Conservation (phyloP, 2,113 vertebrate species). For the Stegostoma tigrinum region DNA sequence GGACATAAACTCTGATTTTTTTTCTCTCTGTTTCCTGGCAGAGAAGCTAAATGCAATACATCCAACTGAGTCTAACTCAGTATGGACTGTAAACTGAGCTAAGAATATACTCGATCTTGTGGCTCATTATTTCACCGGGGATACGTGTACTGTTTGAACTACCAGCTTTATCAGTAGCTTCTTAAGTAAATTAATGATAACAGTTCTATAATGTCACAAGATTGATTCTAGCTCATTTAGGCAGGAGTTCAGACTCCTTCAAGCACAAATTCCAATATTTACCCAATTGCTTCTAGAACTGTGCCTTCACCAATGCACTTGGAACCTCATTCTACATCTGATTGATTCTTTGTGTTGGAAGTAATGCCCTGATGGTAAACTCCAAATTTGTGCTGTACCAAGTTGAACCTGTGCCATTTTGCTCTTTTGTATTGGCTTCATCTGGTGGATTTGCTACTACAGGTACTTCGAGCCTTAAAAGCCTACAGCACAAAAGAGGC, state of each 20-base stretch:
- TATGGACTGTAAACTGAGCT: background rate
- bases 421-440: background rate
- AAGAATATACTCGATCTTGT: background rate
- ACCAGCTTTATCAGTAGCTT: too few species aligned
- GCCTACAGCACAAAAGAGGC: too few species aligned
- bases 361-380: background rate
- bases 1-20: background rate
- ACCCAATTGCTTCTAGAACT: background rate
- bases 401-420: background rate
- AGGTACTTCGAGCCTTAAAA: background rate
- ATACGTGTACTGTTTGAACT: too few species aligned
- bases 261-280: background rate
- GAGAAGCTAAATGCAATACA: background rate
- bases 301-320: background rate
- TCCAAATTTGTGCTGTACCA: background rate
- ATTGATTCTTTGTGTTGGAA: background rate
- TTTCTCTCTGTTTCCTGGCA: background rate
- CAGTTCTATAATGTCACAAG: too few species aligned
- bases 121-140: background rate
- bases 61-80: background rate
- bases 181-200: too few species aligned
- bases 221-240: background rate
- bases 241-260: background rate
- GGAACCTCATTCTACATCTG: background rate
- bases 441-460: background rate